Base-by-base conservation (phyloP, 2,113 vertebrate genomes). In the Esox niger region DNA sequence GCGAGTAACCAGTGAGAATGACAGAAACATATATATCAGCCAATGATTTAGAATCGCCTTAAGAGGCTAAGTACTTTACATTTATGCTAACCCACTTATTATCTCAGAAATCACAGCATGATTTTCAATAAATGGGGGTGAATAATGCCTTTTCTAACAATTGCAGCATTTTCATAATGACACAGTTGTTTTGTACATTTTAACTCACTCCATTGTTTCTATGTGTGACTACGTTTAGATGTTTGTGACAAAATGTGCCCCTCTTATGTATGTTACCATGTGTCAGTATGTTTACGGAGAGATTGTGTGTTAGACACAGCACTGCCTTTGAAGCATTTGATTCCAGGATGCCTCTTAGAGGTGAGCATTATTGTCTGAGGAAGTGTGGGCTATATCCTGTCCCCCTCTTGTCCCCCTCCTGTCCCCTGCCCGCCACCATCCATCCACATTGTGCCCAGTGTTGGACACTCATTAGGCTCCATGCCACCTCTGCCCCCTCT, bases 321-420 rank as follows among this genome's bases (percentile, higher is more conserved):
- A 17, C 79, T 67, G 66, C 70, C 79, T 86, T 79, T 81, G 71
- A 87, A 81, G 72, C 74, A 20, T 64, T 68, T 63, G 73, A 86
- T 74, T 90, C 73, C 90, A 89, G 87, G 87, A 88, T 86, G 84
- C 82, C 84, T 86, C 84, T 79, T 84, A 69, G 84, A 91, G 81
- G 65, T 86, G 73, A 74, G 32, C 55, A 13, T 81, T 83, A 88
- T 91, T 91, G 89, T 82, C 81, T 75, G 77, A 89, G 90, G 90
- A 91, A 89, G 70, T 80, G 83, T 76, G 84, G 68, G 79, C 81
- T 46, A 74, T 86, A 89, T 91, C 91, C 89, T 87, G 82, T 49
- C 67, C 69, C 80, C 52, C 60, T 69, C 70, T 68, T 70, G 72
- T 61, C 66, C n/a, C 66, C 47, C 20, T 73, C 80, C 71, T 78